Evolutionary conservation across 2,113 vertebrate genomes (phyloP).

Genomic region (Baryphthengus martii): DNA sequence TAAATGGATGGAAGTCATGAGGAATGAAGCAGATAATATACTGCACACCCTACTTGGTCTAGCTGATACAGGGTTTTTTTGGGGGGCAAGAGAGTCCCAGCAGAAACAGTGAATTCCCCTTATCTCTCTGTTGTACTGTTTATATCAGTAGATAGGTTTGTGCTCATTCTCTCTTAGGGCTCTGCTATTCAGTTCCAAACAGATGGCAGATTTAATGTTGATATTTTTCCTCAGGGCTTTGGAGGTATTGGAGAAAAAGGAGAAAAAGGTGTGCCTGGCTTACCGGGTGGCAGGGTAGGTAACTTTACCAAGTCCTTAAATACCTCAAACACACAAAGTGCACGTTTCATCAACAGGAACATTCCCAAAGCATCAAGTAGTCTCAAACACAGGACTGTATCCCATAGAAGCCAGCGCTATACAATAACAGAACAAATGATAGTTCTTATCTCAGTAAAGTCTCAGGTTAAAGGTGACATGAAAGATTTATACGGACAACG

Average conservation of each 20-base stretch:
- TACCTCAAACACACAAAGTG: background rate
- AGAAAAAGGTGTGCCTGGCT: conserved; percentile 89
- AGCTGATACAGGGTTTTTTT: background rate
- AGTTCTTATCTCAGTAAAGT: background rate
- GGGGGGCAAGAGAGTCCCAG: background rate
- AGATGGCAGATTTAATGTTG: background rate
- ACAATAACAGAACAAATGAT: background rate
- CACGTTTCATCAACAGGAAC: background rate
- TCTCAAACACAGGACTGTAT: background rate
- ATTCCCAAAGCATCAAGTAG: background rate
- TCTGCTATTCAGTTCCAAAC: background rate
- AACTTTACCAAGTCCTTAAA: background rate
- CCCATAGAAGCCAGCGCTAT: background rate
- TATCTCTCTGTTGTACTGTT: background rate
- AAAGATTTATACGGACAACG: background rate
- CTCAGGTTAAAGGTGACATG: background rate
- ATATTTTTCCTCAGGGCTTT: conserved; percentile 73
- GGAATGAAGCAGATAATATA: background rate
- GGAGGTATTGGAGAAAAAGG: conserved; percentile 78
- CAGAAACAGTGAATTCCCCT: background rate
- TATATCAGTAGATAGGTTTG: background rate
- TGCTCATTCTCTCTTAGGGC: background rate
- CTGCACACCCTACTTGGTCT: background rate
- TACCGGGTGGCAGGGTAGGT: conserved; percentile 89
- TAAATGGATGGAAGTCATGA: background rate